Evolutionary conservation across 2,797 vertebrate species (phyloP).

Genomic region (Tauraco hartlaubi): DNA sequence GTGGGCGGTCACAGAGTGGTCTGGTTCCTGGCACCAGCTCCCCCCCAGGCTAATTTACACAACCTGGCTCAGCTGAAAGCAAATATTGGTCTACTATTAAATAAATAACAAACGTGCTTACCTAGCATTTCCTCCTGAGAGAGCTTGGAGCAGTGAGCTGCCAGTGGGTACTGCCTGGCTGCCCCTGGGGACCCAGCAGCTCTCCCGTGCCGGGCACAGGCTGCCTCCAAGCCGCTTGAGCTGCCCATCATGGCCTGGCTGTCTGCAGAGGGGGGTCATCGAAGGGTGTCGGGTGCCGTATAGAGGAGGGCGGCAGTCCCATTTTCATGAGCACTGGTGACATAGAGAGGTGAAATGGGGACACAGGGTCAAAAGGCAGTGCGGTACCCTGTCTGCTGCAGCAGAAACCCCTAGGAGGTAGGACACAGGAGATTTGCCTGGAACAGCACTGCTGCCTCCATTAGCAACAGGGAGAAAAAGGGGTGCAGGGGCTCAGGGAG

Average conservation of each 20-base stretch:
- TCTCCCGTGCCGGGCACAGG: neutral
- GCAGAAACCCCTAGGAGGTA: neutral
- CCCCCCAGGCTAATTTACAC: neutral
- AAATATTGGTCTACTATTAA: slow-evolving; percentile 72
- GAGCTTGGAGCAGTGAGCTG: neutral
- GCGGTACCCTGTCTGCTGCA: neutral
- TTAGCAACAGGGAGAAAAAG: neutral
- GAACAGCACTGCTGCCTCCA: neutral
- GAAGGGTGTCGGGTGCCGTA: fast-evolving
- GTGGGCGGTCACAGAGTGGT: fast-evolving
- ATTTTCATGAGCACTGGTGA: neutral
- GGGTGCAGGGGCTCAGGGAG: neutral
- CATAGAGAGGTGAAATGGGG: neutral
- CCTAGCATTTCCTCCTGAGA: slow-evolving; percentile 43
- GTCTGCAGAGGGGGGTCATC: neutral
- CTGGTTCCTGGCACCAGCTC: neutral
- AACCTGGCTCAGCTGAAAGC: slow-evolving; percentile 39
- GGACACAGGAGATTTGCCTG: neutral
- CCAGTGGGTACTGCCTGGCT: neutral
- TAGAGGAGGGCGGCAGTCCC: neutral
- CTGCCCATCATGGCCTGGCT: neutral
- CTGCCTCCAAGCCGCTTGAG: neutral
- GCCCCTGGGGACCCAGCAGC: neutral
- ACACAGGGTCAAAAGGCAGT: neutral
- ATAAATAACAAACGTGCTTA: slow-evolving; percentile 70